Conservation (phyloP, 1,140 invertebrate species). For the Formica exsecta region DNA sequence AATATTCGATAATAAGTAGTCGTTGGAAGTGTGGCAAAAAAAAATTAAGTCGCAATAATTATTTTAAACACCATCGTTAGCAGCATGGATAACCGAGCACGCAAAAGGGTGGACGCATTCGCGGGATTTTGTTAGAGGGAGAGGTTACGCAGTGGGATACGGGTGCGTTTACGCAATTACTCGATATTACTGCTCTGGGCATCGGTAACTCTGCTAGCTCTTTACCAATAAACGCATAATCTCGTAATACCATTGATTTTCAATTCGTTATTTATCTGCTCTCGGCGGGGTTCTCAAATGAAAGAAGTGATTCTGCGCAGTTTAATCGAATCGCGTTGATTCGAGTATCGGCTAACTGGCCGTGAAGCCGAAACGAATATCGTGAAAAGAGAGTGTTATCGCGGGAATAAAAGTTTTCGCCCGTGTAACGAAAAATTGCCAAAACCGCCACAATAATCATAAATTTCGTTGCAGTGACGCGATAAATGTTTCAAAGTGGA, state of each 20-base stretch:
- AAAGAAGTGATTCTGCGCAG: constrained; percentile 75
- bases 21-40: background rate
- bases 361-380: constrained; percentile 63
- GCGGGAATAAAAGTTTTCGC: constrained; percentile 60
- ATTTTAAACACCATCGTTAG: constrained; percentile 59
- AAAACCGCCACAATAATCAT: constrained; percentile 52
- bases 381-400: constrained; percentile 32
- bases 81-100: constrained; percentile 52
- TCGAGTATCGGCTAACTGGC: constrained; percentile 53
- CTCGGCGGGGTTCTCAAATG: constrained; percentile 76
- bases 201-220: constrained; percentile 76
- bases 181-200: constrained; percentile 80
- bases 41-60: constrained; percentile 55
- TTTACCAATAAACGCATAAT: constrained; percentile 80
- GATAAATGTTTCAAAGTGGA: constrained; percentile 53
- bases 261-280: constrained; percentile 78
- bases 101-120: constrained; percentile 61
- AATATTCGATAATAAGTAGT: constrained; percentile 30
- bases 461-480: constrained; percentile 44
- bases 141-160: constrained; percentile 68
- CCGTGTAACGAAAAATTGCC: constrained; percentile 35
- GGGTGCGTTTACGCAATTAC: constrained; percentile 80
- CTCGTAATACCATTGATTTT: constrained; percentile 80
- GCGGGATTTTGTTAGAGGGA: constrained; percentile 63
- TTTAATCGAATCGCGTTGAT: constrained; percentile 72